Base-by-base conservation (phyloP, 2,797 vertebrate species). In the Acanthurus lineatus region DNA sequence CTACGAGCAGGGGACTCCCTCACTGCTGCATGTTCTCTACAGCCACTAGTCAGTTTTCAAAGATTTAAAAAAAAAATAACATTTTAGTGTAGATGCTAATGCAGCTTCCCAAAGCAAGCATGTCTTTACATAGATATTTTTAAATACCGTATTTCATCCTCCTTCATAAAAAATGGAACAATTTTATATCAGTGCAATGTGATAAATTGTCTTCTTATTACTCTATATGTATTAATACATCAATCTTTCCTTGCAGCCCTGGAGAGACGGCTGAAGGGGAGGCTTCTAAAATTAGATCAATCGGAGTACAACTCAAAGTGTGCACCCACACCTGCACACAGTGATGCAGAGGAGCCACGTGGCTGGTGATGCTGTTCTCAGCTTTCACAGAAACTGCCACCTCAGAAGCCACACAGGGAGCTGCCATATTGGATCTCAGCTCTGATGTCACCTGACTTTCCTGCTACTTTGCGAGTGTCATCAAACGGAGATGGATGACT, bases 361-460 rank as follows among this genome's bases (percentile, higher is more conserved):
- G 91, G 82, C 69, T 70, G 83, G 19, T 90, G 90, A 90, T 81
- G 89, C 86, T 90, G 86, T 72, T 85, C 86, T 82, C 75, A n/a
- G 88, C 91, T 88, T 64, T 73, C 79, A 86, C 87, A 94, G 84
- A 91, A 92, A 86, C 83, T 91, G 90, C 92, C 92, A 91, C 91
- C 90, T 94, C 90, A 83, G 89, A 93, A 86, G 92, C 87, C 70
- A 59, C 65, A 80, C 76, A 79, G 90, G 77, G 71, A 76, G 91
- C 87, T 63, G 92, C 92, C 93, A 93, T 94, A 83, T 93, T 94
- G 92, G 84, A 85, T 90, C 86, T 79, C 68, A 62, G 82, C 81
- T 86, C 87, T 72, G 56, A 77, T 77, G 89, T 92, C 93, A 93
- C 91, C 89, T 93, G 92, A 93, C 91, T 89, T 84, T 84, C 52